These are phyloP conservation scores for Xylocopa sonorina DNA, from an alignment of 1,140 invertebrate species.

Conservation along the genomic window DNA sequence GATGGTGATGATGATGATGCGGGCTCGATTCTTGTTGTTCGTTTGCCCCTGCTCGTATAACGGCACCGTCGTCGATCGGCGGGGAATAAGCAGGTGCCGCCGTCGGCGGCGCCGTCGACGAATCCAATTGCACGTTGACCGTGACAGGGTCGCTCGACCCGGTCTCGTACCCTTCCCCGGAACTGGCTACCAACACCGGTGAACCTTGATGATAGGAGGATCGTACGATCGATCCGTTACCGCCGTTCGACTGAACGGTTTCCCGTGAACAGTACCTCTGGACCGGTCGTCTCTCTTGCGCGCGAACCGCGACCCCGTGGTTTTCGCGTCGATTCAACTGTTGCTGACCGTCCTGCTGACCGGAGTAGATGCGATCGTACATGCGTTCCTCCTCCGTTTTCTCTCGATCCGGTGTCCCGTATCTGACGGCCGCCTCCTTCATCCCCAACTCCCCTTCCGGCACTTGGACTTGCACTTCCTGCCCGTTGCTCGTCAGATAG, in stretches of 20 bases:
- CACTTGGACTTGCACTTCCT: conserved; percentile 70
- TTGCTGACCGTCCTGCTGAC: conserved; percentile 69
- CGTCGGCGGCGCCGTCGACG: conserved; percentile 71
- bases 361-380: conserved; percentile 62
- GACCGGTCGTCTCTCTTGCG: conserved; percentile 64
- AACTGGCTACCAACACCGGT: conserved; percentile 54
- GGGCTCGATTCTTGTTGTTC: conserved; percentile 18
- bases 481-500: conserved; percentile 69
- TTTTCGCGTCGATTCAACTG: conserved; percentile 69
- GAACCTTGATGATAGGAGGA: conserved; percentile 74
- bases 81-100: conserved; percentile 70
- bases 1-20: conserved; percentile 65
- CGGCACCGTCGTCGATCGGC: conserved; percentile 65
- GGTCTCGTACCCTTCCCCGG: conserved; percentile 71
- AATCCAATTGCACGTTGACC: conserved; percentile 58
- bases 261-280: conserved; percentile 76
- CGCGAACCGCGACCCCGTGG: conserved; percentile 69
- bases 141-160: conserved; percentile 61
- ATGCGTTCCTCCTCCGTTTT: conserved; percentile 71
- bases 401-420: conserved; percentile 69
- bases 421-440: conserved; percentile 76
- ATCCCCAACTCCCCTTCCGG: conserved; percentile 65
- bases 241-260: conserved; percentile 46
- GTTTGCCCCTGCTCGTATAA: conserved; percentile 41
- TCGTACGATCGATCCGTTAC: conserved; percentile 4